Evolutionary conservation across 2,113 vertebrate genomes (phyloP).

Genomic region (Prunella himalayana): DNA sequence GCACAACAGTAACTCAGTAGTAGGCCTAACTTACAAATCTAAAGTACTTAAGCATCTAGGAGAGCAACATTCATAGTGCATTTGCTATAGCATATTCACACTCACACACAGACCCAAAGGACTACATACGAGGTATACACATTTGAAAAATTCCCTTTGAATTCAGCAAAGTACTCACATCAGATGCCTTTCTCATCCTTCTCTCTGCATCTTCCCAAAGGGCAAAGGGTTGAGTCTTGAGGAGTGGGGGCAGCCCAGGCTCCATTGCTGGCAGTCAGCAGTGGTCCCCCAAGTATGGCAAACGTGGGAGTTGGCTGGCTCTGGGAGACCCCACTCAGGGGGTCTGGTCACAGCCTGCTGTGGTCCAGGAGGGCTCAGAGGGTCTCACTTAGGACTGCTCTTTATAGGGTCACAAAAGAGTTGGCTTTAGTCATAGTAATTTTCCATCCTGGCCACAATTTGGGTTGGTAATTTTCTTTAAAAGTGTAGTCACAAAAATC

Average conservation of each 20-base stretch:
- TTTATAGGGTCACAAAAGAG: background rate
- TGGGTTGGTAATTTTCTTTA: background rate
- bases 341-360: background rate
- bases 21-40: background rate
- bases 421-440: background rate
- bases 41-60: background rate
- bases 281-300: background rate
- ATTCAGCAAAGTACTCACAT: background rate
- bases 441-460: background rate
- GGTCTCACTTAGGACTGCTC: background rate
- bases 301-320: background rate
- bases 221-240: background rate
- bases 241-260: background rate
- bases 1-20: background rate
- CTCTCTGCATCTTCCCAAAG: background rate
- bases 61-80: background rate
- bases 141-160: background rate
- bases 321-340: background rate
- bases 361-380: background rate
- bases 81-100: background rate
- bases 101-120: background rate
- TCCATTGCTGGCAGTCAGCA: fast-evolving
- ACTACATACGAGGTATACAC: background rate
- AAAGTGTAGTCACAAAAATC: background rate
- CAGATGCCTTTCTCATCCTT: background rate